Evolutionary conservation across 2,113 vertebrate species (phyloP), one percentile per base, ranked within the genome.

Genomic region (Acinonyx jubatus): DNA sequence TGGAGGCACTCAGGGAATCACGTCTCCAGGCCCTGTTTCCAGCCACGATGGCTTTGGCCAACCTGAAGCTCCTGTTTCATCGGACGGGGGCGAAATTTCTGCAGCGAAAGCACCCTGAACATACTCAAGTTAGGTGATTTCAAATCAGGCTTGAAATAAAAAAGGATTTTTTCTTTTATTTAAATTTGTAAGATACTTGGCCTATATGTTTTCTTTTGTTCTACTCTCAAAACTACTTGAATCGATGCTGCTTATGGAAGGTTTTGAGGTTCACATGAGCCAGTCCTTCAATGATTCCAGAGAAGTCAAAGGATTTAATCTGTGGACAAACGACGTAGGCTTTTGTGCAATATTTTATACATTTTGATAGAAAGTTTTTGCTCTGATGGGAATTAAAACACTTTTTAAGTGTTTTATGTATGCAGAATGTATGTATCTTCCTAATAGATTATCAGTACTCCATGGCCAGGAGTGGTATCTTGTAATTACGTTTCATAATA

Each of bases 361-460:
- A 29, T 38, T 55, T 68, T 71, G 38, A 8, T 66, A 14, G 66
- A 4, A n/a, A 27, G 52, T 12, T 68, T 93, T 76, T 82, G 25
- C 23, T 89, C 15, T 68, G 63, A 33, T 71, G 16, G 55, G 25
- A 48, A 23, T 23, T n/a, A 89, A 79, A 68, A 65, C 13, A 45
- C 11, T 13, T 19, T 19, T 48, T 4, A 52, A 15, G 50, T 73
- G 12, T 93, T 91, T 91, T 33, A 57, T 80, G 29, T 33, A 38
- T 63, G 45, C 7, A 63, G 15, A 81, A 48, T n/a, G 11, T 55
- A 2, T 41, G 14, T 76, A 2, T 55, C 73, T 73, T 36, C 19
- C 16, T 90, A 38, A 71, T 12, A 92, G 91, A 96, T 65, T 45
- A 4, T 63, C 89, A 96, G 84, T 65, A 57, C 48, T 38, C 61